Conservation (phyloP, 1,140 invertebrate genomes). For the Aphis craccivora region DNA sequence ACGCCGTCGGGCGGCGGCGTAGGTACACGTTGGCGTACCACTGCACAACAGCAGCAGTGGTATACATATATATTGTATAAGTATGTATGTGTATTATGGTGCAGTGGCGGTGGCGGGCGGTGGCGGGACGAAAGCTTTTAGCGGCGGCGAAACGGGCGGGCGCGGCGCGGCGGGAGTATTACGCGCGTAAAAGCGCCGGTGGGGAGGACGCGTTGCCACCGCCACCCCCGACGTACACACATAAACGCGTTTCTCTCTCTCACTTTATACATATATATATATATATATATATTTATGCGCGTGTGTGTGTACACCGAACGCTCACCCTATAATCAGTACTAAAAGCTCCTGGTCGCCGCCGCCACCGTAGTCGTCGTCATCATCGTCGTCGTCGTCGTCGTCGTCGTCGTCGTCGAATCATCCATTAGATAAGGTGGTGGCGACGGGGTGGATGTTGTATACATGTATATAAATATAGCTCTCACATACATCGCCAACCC, state of each 20-base stretch:
- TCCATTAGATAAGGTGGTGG: conserved; percentile 50
- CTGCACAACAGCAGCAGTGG: not conserved
- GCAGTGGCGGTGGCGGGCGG: not conserved
- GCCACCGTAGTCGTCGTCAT: not conserved
- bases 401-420: conserved; percentile 32
- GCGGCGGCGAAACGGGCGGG: not conserved
- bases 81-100: not conserved
- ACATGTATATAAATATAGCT: not conserved
- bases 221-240: not conserved
- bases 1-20: not conserved
- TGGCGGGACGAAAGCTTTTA: conserved; percentile 47
- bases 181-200: conserved; percentile 55
- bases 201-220: conserved; percentile 20
- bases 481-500: not conserved
- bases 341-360: conserved; percentile 53
- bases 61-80: not conserved
- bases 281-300: too few species aligned
- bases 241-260: not conserved
- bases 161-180: not conserved
- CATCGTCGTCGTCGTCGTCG: conserved; percentile 13
- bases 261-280: not conserved
- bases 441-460: not conserved
- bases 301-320: not conserved
- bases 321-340: conserved; percentile 58
- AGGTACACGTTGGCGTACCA: not conserved